Evolutionary conservation across 2,888 invertebrate genomes (phyloP).

Genomic region (Tanypteryx hageni): DNA sequence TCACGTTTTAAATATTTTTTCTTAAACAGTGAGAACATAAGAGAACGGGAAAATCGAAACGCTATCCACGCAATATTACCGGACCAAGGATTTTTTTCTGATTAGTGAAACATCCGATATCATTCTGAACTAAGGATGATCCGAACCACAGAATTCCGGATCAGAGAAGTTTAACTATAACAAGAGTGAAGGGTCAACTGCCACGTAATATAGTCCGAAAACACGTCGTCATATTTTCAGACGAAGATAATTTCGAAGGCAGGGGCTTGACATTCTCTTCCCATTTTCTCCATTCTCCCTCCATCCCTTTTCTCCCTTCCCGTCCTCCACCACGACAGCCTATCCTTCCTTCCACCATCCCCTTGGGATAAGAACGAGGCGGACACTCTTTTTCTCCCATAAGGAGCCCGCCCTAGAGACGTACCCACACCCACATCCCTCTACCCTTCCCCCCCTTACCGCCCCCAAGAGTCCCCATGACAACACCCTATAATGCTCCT

Average conservation of each 20-base stretch:
- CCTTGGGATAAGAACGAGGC: neutral
- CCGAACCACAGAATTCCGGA: too few relatives aligned
- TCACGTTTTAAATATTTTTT: too few relatives aligned
- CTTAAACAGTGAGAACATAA: too few relatives aligned
- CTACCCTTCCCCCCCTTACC: neutral
- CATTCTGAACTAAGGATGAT: too few relatives aligned
- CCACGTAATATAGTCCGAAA: too few relatives aligned
- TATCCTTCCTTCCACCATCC: neutral
- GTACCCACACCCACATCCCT: neutral
- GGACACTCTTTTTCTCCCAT: slow-evolving; percentile 1
- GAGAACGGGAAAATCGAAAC: too few relatives aligned
- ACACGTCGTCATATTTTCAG: too few relatives aligned
- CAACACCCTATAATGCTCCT: neutral
- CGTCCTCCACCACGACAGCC: neutral
- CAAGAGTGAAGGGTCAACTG: too few relatives aligned
- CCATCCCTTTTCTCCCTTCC: neutral
- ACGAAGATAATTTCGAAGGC: neutral
- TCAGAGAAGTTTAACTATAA: too few relatives aligned
- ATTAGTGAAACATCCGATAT: too few relatives aligned
- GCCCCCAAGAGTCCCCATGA: neutral
- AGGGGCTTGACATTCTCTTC: neutral
- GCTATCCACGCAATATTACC: too few relatives aligned
- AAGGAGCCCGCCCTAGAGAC: neutral
- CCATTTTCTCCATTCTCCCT: neutral
- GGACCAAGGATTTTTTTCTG: too few relatives aligned